These are phyloP conservation scores for Ascaphus truei DNA, from an alignment of 2,113 vertebrate species.

Conservation along the genomic window DNA sequence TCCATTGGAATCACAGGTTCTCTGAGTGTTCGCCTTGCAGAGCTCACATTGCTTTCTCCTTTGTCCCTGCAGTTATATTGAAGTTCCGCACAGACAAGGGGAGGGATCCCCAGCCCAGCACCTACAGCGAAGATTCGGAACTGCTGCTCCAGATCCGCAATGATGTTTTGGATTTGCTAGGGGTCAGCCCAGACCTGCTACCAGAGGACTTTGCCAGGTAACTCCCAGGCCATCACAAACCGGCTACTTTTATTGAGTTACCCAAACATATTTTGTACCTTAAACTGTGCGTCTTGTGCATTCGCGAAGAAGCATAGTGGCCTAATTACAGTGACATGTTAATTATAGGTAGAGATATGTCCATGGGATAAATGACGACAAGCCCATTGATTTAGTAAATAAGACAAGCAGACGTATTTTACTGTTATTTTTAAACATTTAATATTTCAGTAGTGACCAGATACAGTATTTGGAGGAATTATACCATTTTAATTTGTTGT, in stretches of 20 bases:
- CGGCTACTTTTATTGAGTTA: no score
- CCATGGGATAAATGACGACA: no score
- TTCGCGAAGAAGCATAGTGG: no score
- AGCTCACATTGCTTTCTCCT: background rate
- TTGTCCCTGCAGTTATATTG: slow-evolving; percentile 70
- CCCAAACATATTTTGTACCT: background rate
- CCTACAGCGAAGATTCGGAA: slow-evolving; percentile 61
- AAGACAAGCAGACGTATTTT: no score
- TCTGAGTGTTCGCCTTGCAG: background rate
- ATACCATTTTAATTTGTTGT: no score
- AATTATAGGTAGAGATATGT: background rate
- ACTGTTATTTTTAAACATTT: no score
- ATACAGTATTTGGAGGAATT: no score
- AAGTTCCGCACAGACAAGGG: slow-evolving; percentile 84
- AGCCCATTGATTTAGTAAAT: no score
- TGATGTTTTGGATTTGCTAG: slow-evolving; percentile 70
- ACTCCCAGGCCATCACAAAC: background rate
- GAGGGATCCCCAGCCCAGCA: slow-evolving; percentile 69
- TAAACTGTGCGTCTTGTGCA: background rate
- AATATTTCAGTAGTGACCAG: no score
- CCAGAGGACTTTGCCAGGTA: slow-evolving; percentile 80
- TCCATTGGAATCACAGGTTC: no score
- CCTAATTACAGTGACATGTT: no score
- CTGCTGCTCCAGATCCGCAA: slow-evolving; percentile 70
- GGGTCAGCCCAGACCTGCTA: slow-evolving; percentile 61